These are phyloP conservation scores for Keiferia lycopersicella DNA, from an alignment of 2,888 invertebrate genomes.

Conservation along the genomic window DNA sequence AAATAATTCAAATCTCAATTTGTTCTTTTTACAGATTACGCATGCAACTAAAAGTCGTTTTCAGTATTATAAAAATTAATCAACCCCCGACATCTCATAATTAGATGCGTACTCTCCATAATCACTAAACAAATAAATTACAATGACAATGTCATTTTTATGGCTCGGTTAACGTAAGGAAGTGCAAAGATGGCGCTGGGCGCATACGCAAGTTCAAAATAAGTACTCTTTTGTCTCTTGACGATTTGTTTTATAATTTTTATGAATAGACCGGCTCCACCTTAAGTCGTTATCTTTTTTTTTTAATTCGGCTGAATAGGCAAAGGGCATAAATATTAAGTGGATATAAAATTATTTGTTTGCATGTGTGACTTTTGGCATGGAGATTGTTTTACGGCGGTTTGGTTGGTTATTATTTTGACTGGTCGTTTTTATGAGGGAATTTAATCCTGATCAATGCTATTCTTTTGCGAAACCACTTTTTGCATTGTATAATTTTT, in stretches of 20 bases:
- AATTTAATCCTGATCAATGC: slow-evolving; percentile 3
- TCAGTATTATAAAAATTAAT: background rate
- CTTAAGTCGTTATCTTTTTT: slow-evolving; percentile 26
- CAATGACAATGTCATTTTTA: slow-evolving; percentile 32
- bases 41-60: too few species aligned
- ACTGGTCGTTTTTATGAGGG: background rate
- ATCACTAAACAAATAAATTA: slow-evolving; percentile 32
- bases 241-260: slow-evolving; percentile 31
- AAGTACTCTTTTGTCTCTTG: slow-evolving; percentile 24
- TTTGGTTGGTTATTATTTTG: slow-evolving; percentile 15
- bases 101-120: slow-evolving; percentile 27
- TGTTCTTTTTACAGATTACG: too few species aligned
- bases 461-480: too few species aligned
- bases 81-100: slow-evolving; percentile 22
- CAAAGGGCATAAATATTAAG: slow-evolving; percentile 26
- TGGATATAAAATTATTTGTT: slow-evolving; percentile 21
- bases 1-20: background rate
- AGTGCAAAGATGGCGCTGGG: slow-evolving; percentile 18
- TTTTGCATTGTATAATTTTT: too few species aligned
- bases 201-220: slow-evolving; percentile 13
- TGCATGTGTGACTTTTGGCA: slow-evolving; percentile 23
- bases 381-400: slow-evolving; percentile 18
- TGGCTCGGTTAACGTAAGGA: slow-evolving; percentile 31
- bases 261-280: slow-evolving; percentile 27
- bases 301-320: slow-evolving; percentile 24